Percentiles rank a stretch among this genome's conserved stretches.
Evolutionary conservation across 2,797 vertebrate species (phyloP).

Genomic region (Eulemur mongoz): DNA sequence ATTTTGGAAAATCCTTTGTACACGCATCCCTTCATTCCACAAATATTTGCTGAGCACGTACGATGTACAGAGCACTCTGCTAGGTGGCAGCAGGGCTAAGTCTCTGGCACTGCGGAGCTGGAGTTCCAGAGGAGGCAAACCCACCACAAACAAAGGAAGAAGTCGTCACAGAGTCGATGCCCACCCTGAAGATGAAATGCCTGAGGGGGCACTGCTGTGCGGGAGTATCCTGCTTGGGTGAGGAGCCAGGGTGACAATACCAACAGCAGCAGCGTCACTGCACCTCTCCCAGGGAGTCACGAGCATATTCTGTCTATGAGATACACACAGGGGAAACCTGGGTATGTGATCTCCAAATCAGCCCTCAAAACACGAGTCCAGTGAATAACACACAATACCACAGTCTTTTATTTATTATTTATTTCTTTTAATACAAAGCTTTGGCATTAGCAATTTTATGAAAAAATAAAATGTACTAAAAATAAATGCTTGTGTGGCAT

Average conservation of each 20-base stretch:
- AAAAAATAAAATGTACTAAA: constrained; percentile 89
- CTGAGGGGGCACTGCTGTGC: fast-evolving
- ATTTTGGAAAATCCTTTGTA: neutral
- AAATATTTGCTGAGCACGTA: constrained; percentile 75
- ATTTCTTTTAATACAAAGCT: constrained; percentile 89
- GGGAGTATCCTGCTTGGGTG: neutral
- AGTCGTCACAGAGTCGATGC: neutral
- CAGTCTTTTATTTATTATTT: constrained; percentile 84
- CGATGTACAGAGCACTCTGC: constrained; percentile 41
- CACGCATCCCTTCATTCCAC: constrained; percentile 1
- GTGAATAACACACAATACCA: constrained; percentile 68
- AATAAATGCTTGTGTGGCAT: constrained; percentile 87
- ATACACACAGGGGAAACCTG: neutral
- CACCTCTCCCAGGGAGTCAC: fast-evolving
- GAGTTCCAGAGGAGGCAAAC: neutral
- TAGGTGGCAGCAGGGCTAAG: neutral
- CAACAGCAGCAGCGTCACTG: neutral
- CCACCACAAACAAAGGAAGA: neutral
- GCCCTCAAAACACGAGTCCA: constrained; percentile 17
- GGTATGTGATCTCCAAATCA: neutral
- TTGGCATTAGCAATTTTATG: constrained; percentile 89
- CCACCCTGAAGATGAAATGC: neutral
- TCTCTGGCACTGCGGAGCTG: neutral
- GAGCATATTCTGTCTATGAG: neutral
- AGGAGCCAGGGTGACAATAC: neutral